Evolutionary conservation across 1,140 invertebrate species (phyloP).

Genomic region (Zaprionus lachaisei): DNA sequence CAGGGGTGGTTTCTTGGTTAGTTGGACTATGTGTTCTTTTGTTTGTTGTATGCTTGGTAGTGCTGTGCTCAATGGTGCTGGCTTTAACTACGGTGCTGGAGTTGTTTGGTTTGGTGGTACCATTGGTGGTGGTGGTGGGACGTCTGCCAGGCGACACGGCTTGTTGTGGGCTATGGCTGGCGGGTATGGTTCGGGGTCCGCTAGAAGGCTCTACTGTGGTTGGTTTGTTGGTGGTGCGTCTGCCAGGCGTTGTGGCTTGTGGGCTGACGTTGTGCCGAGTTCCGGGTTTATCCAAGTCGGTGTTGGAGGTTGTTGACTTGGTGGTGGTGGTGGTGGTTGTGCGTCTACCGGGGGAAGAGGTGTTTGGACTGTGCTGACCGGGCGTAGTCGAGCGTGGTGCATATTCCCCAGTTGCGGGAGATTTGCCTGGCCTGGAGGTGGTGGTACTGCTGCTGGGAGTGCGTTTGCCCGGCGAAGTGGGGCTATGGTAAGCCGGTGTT

Average conservation of each 20-base stretch:
- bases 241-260: conserved; percentile 3
- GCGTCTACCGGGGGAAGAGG: conserved; percentile 2
- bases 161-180: background rate
- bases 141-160: conserved; percentile 3
- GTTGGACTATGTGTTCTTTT: conserved; percentile 51
- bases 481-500: background rate
- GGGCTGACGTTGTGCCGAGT: background rate
- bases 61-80: conserved; percentile 70
- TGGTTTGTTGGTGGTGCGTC: background rate
- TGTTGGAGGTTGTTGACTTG: background rate
- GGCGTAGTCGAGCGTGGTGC: background rate
- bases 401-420: background rate
- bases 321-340: background rate
- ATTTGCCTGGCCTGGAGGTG: background rate
- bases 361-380: background rate
- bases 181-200: background rate
- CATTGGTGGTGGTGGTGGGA: background rate
- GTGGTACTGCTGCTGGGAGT: background rate
- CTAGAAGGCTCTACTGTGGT: background rate
- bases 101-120: conserved; percentile 9
- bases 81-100: conserved; percentile 49
- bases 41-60: conserved; percentile 48
- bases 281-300: background rate
- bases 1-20: conserved; percentile 47
- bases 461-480: background rate